Evolutionary conservation across 2,113 vertebrate species (phyloP).

Genomic region (Ginglymostoma cirratum): DNA sequence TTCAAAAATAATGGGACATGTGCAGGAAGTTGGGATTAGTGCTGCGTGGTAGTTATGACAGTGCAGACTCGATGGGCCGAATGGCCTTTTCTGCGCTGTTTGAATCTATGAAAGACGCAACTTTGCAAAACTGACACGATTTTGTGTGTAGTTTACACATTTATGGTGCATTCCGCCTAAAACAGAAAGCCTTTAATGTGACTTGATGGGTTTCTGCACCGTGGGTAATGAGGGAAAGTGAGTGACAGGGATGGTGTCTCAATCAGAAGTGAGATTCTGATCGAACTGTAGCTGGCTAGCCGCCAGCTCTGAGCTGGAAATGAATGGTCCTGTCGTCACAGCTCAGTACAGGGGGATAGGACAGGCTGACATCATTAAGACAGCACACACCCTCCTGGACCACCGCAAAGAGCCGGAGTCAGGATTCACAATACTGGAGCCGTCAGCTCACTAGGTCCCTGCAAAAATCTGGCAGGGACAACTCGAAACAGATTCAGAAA

Average conservation of each 20-base stretch:
- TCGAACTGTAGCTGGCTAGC: neutral
- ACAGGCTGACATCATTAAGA: neutral
- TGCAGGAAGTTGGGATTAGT: too few species aligned
- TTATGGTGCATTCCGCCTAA: neutral
- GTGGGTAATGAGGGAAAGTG: neutral
- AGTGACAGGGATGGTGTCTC: neutral
- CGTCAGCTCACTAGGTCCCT: neutral
- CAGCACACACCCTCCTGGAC: neutral
- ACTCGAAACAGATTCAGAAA: neutral
- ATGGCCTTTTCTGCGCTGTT: too few species aligned
- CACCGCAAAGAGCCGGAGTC: neutral
- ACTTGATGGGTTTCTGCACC: too few species aligned
- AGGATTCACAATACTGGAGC: neutral
- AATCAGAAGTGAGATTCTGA: neutral
- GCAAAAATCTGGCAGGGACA: neutral
- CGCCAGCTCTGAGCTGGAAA: neutral
- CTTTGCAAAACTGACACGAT: neutral
- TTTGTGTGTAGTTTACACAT: neutral
- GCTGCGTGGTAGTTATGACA: too few species aligned
- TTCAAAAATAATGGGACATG: too few species aligned
- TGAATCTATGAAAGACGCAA: too few species aligned
- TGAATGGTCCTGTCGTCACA: slow-evolving; percentile 31
- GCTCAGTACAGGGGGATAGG: neutral
- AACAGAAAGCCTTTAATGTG: neutral
- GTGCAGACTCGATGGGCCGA: too few species aligned